Evolutionary conservation across 2,797 vertebrate genomes (phyloP).

Genomic region (Merluccius polli): DNA sequence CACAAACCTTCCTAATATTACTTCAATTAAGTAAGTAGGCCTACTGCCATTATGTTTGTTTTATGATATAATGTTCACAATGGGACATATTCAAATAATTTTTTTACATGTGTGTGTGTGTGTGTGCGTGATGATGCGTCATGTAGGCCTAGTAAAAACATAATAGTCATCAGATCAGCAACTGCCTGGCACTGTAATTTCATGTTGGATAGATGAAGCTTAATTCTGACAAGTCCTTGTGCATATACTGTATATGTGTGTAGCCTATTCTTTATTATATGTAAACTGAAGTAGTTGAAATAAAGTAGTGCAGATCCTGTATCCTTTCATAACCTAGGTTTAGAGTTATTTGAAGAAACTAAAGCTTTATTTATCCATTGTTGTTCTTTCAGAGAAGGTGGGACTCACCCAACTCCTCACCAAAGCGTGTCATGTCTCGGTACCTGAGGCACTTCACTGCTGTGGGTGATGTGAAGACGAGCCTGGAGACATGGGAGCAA

Average conservation of each 20-base stretch:
- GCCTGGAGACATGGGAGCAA: conserved; percentile 73
- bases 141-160: too few species aligned
- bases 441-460: conserved; percentile 87
- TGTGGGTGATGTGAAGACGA: conserved; percentile 77
- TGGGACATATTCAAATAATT: background rate
- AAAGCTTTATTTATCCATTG: background rate
- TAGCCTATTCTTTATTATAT: background rate
- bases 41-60: background rate
- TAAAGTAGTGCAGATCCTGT: background rate
- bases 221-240: background rate
- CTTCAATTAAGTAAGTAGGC: background rate
- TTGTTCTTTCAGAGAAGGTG: conserved; percentile 7
- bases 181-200: background rate
- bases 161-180: too few species aligned
- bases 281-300: background rate
- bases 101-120: too few species aligned
- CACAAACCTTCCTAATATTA: background rate
- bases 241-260: background rate
- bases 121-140: too few species aligned
- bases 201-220: background rate
- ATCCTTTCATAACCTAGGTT: background rate
- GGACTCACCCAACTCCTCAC: background rate
- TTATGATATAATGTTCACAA: background rate
- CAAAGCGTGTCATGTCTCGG: conserved; percentile 73
- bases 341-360: too few species aligned